Evolutionary conservation across 1,140 invertebrate species (phyloP).

Genomic region (Sycophaga agraensis): DNA sequence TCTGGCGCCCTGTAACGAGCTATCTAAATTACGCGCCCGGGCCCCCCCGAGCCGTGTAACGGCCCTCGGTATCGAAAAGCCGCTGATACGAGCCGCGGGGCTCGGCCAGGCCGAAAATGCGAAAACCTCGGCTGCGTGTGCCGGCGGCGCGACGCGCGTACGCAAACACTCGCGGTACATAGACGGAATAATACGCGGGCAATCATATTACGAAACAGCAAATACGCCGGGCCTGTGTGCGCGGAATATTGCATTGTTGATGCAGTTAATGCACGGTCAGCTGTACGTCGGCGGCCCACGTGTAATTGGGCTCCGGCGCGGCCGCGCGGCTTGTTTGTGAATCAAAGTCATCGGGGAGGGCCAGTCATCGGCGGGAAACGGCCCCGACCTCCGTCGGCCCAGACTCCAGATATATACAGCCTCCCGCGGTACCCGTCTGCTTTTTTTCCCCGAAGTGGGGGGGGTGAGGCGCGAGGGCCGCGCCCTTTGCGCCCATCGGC

Average conservation of each 20-base stretch:
- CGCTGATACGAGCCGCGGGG: no score
- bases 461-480: not conserved
- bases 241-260: constrained; percentile 60
- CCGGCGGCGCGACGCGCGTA: no score
- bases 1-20: no score
- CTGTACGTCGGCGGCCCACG: constrained; percentile 42
- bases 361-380: constrained; percentile 40
- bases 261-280: constrained; percentile 58
- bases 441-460: no score
- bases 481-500: constrained; percentile 16
- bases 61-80: no score
- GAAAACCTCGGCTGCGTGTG: not conserved
- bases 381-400: constrained; percentile 30
- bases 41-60: no score
- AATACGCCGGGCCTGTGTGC: constrained; percentile 46
- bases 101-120: no score
- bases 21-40: no score
- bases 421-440: no score
- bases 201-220: constrained; percentile 55
- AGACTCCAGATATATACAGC: no score
- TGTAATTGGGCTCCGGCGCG: constrained; percentile 50
- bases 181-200: constrained; percentile 49
- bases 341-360: constrained; percentile 56
- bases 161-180: not conserved
- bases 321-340: constrained; percentile 50